Evolutionary conservation across 2,113 vertebrate species (phyloP).

Genomic region (Verasper variegatus): DNA sequence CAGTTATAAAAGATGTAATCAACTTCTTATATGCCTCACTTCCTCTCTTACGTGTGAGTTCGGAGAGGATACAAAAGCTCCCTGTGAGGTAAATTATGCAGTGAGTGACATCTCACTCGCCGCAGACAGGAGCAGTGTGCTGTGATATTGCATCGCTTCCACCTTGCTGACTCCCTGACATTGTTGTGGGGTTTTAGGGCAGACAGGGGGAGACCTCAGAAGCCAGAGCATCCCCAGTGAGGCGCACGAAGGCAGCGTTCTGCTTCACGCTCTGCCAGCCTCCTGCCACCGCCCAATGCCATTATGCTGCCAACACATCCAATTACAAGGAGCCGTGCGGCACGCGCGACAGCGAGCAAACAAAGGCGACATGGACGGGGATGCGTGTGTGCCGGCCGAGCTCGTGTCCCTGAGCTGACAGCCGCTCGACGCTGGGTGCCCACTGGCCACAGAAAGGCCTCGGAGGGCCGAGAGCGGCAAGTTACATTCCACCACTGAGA

Average conservation of each 20-base stretch:
- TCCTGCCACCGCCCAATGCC: conserved; percentile 63
- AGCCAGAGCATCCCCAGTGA: conserved; percentile 45
- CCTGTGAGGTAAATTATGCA: conserved; percentile 73
- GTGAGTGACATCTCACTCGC: conserved; percentile 64
- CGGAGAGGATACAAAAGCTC: conserved; percentile 50
- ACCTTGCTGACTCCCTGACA: conserved; percentile 75
- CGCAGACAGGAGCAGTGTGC: conserved; percentile 55
- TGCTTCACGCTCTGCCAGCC: conserved; percentile 69
- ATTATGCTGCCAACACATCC: conserved; percentile 74
- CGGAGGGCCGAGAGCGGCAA: background rate
- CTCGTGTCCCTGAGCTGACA: conserved; percentile 36
- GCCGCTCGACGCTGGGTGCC: background rate
- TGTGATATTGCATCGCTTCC: conserved; percentile 75
- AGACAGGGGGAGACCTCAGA: conserved; percentile 58
- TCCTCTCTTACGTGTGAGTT: conserved; percentile 34
- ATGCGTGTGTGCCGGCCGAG: conserved; percentile 21
- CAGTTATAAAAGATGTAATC: conserved; percentile 69
- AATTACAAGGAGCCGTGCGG: conserved; percentile 68
- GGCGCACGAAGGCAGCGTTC: conserved; percentile 48
- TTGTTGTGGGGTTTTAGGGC: conserved; percentile 58
- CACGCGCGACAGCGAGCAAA: conserved; percentile 39
- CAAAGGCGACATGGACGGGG: conserved; percentile 47
- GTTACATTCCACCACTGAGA: conserved; percentile 6
- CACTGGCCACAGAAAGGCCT: background rate
- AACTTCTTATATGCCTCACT: conserved; percentile 49